phyloP scores from a whole-genome alignment of 1,140 invertebrate genomes.

The Nylanderia fulva region DNA sequence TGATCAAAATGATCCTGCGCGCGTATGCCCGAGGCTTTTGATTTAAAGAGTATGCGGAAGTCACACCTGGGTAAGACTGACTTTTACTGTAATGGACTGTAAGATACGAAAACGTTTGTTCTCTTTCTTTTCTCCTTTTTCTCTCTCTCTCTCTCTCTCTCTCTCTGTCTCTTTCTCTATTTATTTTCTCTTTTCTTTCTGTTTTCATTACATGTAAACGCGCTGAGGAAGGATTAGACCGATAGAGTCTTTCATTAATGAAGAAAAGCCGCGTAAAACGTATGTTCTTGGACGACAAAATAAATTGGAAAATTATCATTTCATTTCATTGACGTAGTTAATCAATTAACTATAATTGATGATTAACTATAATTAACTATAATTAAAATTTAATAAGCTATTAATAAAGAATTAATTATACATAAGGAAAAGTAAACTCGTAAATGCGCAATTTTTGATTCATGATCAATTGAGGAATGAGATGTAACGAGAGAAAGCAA shows the following conservation, averaged over 20 bases:
- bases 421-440: background rate
- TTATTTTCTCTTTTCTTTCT: background rate
- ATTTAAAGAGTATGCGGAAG: slow-evolving; percentile 76
- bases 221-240: background rate
- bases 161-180: slow-evolving; percentile 14
- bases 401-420: slow-evolving; percentile 31
- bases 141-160: background rate
- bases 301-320: slow-evolving; percentile 16
- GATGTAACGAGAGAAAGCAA: slow-evolving; percentile 76
- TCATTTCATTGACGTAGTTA: slow-evolving; percentile 43
- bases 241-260: slow-evolving; percentile 7
- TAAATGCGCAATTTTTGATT: slow-evolving; percentile 28
- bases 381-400: slow-evolving; percentile 41
- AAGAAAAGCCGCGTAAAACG: slow-evolving; percentile 15
- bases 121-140: slow-evolving; percentile 22
- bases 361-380: background rate
- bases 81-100: slow-evolving; percentile 63
- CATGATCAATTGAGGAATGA: slow-evolving; percentile 15
- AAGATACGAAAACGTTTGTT: slow-evolving; percentile 37
- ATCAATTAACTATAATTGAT: slow-evolving; percentile 13
- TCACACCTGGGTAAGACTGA: slow-evolving; percentile 80
- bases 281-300: slow-evolving; percentile 16
- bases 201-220: background rate
- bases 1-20: slow-evolving; percentile 71
- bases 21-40: slow-evolving; percentile 80